A percentile compares a stretch with the other conserved stretches of the same genome.
phyloP scores from a whole-genome alignment of 2,888 invertebrate genomes.

The Tolmerus cingulatus region DNA sequence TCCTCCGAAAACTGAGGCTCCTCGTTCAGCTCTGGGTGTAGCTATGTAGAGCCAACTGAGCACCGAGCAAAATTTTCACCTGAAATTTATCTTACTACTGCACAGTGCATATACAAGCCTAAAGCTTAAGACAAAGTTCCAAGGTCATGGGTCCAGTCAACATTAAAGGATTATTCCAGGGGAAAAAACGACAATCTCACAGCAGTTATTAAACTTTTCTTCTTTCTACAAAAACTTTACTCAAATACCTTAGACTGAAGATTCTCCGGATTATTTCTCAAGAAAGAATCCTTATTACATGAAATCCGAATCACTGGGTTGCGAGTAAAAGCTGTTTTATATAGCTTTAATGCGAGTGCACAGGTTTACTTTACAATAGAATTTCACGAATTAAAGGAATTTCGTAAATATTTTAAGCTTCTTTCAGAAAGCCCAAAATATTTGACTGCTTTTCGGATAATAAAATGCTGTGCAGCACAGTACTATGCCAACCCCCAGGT shows the following conservation, averaged over 20 bases:
- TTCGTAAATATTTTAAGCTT: not conserved
- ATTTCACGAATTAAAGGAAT: not conserved
- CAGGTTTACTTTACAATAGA: not conserved
- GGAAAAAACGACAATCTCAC: not conserved
- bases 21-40: not conserved
- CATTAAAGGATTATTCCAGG: not conserved
- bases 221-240: not conserved
- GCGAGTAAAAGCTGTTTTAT: not conserved
- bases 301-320: not conserved
- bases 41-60: not conserved
- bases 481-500: not conserved
- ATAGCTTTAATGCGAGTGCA: not conserved
- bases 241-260: not conserved
- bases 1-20: not conserved
- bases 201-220: not conserved
- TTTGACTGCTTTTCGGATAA: not conserved
- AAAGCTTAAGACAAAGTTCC: not conserved
- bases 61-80: not conserved
- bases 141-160: not conserved
- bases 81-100: not conserved
- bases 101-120: not conserved
- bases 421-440: not conserved
- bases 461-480: not conserved
- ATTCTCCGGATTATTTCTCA: not conserved
- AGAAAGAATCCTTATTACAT: not conserved